Evolutionary conservation across 2,888 invertebrate genomes (phyloP).

Genomic region (Cosmia trapezina): DNA sequence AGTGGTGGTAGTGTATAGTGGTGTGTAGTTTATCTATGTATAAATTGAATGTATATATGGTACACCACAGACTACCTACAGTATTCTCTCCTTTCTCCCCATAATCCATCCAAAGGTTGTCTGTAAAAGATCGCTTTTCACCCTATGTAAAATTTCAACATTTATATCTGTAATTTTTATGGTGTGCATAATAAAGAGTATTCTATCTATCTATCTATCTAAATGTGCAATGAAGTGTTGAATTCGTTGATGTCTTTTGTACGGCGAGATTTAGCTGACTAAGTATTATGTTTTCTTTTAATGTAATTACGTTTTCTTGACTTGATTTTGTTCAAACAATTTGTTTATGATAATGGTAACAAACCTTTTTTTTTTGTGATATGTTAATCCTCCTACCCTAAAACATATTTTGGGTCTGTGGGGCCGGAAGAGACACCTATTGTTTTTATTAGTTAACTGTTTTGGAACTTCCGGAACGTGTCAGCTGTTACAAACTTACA

Average conservation of each 20-base stretch:
- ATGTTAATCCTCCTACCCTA: not conserved
- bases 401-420: not conserved
- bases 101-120: too few relatives aligned
- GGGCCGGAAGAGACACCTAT: not conserved
- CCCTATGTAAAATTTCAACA: too few relatives aligned
- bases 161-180: too few relatives aligned
- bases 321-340: not conserved
- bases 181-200: too few relatives aligned
- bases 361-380: not conserved
- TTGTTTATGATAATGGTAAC: not conserved
- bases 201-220: too few relatives aligned
- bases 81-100: too few relatives aligned
- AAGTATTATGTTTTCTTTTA: not conserved
- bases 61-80: too few relatives aligned
- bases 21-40: too few relatives aligned
- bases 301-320: not conserved
- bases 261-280: not conserved
- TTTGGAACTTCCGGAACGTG: conserved; percentile 3
- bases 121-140: too few relatives aligned
- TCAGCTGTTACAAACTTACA: not conserved
- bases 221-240: not conserved
- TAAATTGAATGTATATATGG: too few relatives aligned
- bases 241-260: conserved; percentile 81
- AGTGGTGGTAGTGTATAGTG: too few relatives aligned
- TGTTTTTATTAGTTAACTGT: not conserved